phyloP scores from a whole-genome alignment of 2,113 vertebrate species.

The Aldabrachelys gigantea region DNA sequence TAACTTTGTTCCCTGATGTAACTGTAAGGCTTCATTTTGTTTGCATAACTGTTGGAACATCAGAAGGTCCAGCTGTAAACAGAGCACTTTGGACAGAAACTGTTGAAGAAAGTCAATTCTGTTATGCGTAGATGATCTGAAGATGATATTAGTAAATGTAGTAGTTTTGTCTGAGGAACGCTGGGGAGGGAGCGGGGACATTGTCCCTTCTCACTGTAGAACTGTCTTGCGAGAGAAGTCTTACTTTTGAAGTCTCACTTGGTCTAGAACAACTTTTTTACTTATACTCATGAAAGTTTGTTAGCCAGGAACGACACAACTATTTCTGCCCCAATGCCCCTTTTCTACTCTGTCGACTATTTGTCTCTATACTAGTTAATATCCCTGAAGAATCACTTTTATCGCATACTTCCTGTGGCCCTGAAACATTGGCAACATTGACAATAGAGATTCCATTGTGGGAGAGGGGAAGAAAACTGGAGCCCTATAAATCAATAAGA shows the following conservation, averaged over 20 bases:
- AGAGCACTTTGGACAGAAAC: background rate
- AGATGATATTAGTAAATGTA: conserved; percentile 23
- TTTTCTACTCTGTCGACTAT: background rate
- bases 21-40: background rate
- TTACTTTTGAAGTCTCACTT: background rate
- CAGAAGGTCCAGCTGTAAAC: background rate
- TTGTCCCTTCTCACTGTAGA: background rate
- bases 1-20: background rate
- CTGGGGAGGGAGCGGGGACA: background rate
- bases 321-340: background rate
- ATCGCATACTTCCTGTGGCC: conserved; percentile 1
- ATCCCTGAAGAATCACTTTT: background rate
- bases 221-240: background rate
- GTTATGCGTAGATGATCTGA: background rate
- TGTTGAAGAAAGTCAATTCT: background rate
- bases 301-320: background rate
- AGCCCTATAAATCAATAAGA: background rate
- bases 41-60: background rate
- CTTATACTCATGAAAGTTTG: background rate
- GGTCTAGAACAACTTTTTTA: background rate
- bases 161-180: conserved; percentile 2
- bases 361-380: background rate
- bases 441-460: background rate
- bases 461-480: background rate
- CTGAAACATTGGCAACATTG: conserved; percentile 1